Evolutionary conservation across 2,888 invertebrate species (phyloP).

Genomic region (Chamaedrilus cognettii): DNA sequence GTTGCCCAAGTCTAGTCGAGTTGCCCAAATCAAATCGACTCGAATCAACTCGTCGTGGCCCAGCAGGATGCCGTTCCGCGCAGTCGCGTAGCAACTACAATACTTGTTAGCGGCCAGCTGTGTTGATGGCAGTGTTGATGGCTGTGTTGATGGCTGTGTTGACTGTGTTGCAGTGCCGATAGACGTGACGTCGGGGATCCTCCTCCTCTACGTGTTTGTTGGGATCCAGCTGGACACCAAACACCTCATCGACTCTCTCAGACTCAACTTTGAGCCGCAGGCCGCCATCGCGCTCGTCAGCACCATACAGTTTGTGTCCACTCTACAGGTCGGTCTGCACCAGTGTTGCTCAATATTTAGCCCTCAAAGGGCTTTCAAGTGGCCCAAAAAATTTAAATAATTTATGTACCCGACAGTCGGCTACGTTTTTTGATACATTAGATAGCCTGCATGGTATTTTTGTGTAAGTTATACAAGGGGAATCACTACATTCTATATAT

Average conservation of each 20-base stretch:
- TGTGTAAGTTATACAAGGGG: too few species aligned
- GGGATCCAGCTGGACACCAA: constrained; percentile 94
- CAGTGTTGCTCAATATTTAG: constrained; percentile 20
- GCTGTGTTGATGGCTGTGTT: background rate
- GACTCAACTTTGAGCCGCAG: constrained; percentile 62
- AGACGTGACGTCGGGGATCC: constrained; percentile 68
- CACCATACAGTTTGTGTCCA: constrained; percentile 97
- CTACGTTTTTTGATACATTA: too few species aligned
- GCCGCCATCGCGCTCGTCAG: constrained; percentile 80
- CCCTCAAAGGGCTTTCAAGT: too few species aligned
- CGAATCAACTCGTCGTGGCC: too few species aligned
- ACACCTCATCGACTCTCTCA: constrained; percentile 89
- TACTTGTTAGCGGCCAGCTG: background rate
- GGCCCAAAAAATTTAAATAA: too few species aligned
- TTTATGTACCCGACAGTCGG: too few species aligned
- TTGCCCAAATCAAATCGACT: too few species aligned
- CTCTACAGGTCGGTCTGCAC: constrained; percentile 89
- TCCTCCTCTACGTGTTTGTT: constrained; percentile 96
- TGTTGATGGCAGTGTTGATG: background rate
- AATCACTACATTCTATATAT: too few species aligned
- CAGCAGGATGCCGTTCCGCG: background rate
- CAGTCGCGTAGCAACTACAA: background rate
- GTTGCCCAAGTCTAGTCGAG: too few species aligned
- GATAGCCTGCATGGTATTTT: too few species aligned
- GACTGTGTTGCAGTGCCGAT: constrained; percentile 50